Evolutionary conservation across 1,140 invertebrate genomes (phyloP).

Genomic region (Meloidogyne hapla): DNA sequence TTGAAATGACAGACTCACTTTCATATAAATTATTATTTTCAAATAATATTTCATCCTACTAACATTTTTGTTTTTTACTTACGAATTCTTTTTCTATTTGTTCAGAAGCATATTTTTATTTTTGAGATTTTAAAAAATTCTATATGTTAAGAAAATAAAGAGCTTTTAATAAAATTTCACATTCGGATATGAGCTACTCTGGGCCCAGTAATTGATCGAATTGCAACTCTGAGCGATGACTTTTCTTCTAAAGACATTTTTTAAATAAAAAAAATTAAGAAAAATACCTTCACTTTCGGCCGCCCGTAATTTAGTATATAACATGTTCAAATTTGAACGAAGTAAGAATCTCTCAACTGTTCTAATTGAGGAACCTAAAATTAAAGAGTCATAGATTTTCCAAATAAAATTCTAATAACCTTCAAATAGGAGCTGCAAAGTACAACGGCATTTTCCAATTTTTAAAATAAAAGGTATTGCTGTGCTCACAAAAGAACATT

Average conservation of each 20-base stretch:
- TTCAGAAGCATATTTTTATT: not conserved
- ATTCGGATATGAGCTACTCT: constrained; percentile 34
- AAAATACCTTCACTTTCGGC: constrained; percentile 18
- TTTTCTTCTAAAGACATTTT: constrained; percentile 22
- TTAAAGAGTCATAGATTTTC: not conserved
- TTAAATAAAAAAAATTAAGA: constrained; percentile 4
- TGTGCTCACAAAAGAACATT: constrained; percentile 26
- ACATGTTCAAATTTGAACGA: constrained; percentile 19
- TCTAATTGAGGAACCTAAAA: constrained; percentile 38
- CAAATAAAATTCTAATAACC: constrained; percentile 7
- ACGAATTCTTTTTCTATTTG: not conserved
- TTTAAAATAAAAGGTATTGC: constrained; percentile 30
- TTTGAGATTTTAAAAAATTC: constrained; percentile 9
- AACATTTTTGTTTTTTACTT: too few relatives aligned
- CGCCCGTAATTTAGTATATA: constrained; percentile 20
- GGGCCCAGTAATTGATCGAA: constrained; percentile 34
- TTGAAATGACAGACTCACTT: too few relatives aligned
- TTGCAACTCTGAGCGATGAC: constrained; percentile 15
- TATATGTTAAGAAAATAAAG: constrained; percentile 7
- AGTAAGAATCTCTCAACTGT: constrained; percentile 28
- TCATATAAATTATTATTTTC: too few relatives aligned
- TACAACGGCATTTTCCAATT: not conserved
- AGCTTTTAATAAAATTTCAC: constrained; percentile 6
- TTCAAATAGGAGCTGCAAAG: constrained; percentile 11
- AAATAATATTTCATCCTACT: too few relatives aligned